Evolutionary conservation across 2,888 invertebrate species (phyloP).

Genomic region (Eretmocerus hayati): DNA sequence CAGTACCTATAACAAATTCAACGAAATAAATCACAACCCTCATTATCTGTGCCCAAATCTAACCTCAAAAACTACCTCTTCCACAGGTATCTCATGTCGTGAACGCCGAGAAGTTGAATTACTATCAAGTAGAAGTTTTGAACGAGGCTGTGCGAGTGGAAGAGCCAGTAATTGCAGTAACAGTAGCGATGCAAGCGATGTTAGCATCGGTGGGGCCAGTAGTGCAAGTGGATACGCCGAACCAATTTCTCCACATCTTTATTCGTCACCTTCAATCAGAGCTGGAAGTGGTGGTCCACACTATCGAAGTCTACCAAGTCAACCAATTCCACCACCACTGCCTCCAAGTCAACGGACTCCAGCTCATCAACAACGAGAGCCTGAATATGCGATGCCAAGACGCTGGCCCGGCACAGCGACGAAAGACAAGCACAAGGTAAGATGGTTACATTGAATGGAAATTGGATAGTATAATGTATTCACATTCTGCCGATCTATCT

Average conservation of each 20-base stretch:
- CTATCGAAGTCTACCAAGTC: constrained; percentile 36
- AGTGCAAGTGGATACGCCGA: background rate
- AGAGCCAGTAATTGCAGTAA: background rate
- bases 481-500: too few relatives aligned
- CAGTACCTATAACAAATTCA: too few relatives aligned
- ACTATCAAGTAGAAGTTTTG: constrained; percentile 16
- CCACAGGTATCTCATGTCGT: too few relatives aligned
- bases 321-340: constrained; percentile 37
- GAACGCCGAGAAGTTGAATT: too few relatives aligned
- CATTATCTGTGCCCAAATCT: too few relatives aligned
- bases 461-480: too few relatives aligned
- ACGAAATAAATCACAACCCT: too few relatives aligned
- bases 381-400: constrained; percentile 50
- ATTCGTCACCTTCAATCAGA: too few relatives aligned
- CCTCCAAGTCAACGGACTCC: constrained; percentile 30
- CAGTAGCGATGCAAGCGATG: too few relatives aligned
- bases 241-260: too few relatives aligned
- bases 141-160: constrained; percentile 27
- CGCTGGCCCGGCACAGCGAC: constrained; percentile 56
- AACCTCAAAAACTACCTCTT: too few relatives aligned
- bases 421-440: constrained; percentile 54
- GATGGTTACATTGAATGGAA: too few relatives aligned
- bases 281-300: constrained; percentile 31
- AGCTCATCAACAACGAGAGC: constrained; percentile 36
- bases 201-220: constrained; percentile 18